These are phyloP conservation scores for Didymodactylos carnosus DNA, from an alignment of 2,888 invertebrate genomes.

Conservation along the genomic window DNA sequence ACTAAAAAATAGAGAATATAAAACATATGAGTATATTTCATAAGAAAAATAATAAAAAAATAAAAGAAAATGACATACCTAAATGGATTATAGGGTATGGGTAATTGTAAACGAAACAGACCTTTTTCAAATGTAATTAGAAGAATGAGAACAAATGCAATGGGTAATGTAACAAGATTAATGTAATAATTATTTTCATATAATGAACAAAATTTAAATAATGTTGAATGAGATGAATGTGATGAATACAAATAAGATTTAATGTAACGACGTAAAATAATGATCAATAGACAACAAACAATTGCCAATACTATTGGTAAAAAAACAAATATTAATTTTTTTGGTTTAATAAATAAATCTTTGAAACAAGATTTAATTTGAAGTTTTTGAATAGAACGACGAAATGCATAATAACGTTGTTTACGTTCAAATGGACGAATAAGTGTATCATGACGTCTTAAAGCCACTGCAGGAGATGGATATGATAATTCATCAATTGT, in stretches of 20 bases:
- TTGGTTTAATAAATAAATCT: not conserved
- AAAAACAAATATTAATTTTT: not conserved
- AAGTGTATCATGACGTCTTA: too few species aligned
- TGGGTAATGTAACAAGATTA: not conserved
- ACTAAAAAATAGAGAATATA: too few species aligned
- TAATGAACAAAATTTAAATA: not conserved
- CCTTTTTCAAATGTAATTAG: not conserved
- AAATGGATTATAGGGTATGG: not conserved
- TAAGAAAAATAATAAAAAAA: too few species aligned
- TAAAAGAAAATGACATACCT: too few species aligned
- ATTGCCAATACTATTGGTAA: not conserved
- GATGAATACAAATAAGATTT: not conserved
- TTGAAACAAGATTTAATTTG: not conserved
- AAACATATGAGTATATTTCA: too few species aligned
- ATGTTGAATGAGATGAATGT: not conserved
- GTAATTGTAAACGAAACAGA: not conserved
- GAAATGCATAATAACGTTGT: not conserved
- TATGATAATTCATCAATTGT: too few species aligned
- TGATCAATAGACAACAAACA: not conserved
- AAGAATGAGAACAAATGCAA: not conserved
- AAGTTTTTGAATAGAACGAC: not conserved
- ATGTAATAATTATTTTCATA: not conserved
- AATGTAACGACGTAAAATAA: not conserved
- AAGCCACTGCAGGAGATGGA: too few species aligned
- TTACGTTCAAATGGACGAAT: not conserved